Conservation (phyloP, 2,888 invertebrate genomes). For the Drosophila kambysellisi region DNA sequence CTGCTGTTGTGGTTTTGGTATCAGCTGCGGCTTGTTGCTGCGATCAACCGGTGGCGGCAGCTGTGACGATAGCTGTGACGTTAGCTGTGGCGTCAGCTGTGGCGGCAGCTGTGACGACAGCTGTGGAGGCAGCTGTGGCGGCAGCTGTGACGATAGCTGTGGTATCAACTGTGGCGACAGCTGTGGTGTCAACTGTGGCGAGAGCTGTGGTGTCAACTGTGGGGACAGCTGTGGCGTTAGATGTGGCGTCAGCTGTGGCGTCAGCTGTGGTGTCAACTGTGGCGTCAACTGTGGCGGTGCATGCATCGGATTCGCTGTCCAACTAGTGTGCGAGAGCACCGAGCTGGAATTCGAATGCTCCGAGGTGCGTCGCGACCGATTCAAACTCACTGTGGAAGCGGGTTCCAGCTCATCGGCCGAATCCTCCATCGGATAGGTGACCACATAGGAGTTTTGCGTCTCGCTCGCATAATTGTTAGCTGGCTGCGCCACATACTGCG, state of each 20-base stretch:
- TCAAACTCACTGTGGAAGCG: constrained; percentile 27
- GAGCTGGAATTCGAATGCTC: constrained; percentile 76
- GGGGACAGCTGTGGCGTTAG: neutral
- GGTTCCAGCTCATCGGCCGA: constrained; percentile 71
- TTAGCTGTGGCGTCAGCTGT: constrained; percentile 52
- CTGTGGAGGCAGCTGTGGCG: constrained; percentile 36
- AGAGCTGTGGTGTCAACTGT: neutral
- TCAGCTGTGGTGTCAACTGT: neutral
- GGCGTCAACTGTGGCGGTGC: constrained; percentile 15
- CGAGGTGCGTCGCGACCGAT: constrained; percentile 65
- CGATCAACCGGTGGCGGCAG: neutral
- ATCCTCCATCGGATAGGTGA: constrained; percentile 79
- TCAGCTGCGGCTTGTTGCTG: constrained; percentile 2
- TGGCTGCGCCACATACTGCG: constrained; percentile 59
- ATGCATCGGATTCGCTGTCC: constrained; percentile 80
- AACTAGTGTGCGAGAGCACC: constrained; percentile 68
- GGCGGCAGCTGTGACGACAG: constrained; percentile 29
- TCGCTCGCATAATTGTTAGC: constrained; percentile 64
- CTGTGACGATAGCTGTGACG: neutral
- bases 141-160: constrained; percentile 25
- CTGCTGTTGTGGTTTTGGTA: constrained; percentile 4
- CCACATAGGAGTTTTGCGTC: constrained; percentile 73
- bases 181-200: constrained; percentile 36
- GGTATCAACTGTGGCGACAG: constrained; percentile 30
- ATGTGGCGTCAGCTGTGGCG: neutral